A percentile compares a stretch with the other conserved stretches of the same genome.
Evolutionary conservation across 2,797 vertebrate genomes (phyloP).

Genomic region (Lutjanus campechanus): DNA sequence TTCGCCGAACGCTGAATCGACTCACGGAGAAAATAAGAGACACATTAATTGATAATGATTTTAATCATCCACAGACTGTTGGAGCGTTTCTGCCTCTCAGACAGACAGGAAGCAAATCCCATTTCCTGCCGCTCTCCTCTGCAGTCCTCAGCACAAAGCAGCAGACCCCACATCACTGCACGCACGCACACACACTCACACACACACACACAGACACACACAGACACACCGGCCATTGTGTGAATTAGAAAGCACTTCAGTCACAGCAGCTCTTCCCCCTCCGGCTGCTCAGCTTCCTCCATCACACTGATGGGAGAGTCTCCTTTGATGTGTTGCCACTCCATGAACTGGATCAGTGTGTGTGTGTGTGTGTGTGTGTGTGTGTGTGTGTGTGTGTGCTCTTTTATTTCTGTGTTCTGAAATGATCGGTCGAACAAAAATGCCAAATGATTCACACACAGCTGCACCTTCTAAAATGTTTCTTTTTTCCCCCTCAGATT

Average conservation of each 20-base stretch:
- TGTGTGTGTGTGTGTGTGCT: slow-evolving; percentile 18
- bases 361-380: slow-evolving; percentile 10
- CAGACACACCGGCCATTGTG: slow-evolving; percentile 47
- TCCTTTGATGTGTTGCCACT: slow-evolving; percentile 64
- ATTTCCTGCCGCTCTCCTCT: slow-evolving; percentile 70
- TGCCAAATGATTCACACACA: neutral
- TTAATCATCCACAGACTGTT: neutral
- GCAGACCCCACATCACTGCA: slow-evolving; percentile 45
- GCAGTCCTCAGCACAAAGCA: slow-evolving; percentile 70
- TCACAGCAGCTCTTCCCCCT: slow-evolving; percentile 70
- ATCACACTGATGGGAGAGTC: slow-evolving; percentile 55
- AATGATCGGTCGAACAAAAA: neutral
- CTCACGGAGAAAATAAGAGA: neutral
- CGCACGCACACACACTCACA: neutral
- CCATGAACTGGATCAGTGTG: slow-evolving; percentile 5
- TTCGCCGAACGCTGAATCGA: too few species aligned
- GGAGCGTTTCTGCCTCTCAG: slow-evolving; percentile 1
- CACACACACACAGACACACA: slow-evolving; percentile 19
- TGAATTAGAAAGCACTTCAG: slow-evolving; percentile 75
- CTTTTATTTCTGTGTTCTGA: neutral
- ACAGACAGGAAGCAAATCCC: slow-evolving; percentile 69
- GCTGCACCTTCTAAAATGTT: neutral
- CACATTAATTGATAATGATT: neutral
- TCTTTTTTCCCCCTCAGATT: too few species aligned
- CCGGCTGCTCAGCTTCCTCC: slow-evolving; percentile 67